Base-by-base conservation (phyloP, 2,797 vertebrate genomes). In the Antrozous pallidus region DNA sequence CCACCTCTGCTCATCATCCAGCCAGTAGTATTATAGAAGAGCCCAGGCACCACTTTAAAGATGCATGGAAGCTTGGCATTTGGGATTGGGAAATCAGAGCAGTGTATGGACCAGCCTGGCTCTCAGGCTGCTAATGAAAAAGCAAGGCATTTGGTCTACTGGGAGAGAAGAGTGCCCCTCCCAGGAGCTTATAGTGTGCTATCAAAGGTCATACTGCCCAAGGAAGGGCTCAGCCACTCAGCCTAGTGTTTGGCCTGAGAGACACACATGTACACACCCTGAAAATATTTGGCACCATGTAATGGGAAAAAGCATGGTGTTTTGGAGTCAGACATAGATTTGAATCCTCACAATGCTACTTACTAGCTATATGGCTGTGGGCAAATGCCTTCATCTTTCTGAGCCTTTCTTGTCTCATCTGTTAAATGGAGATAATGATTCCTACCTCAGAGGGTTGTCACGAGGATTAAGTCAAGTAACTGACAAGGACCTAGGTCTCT, bases 381-480 rank as follows among this genome's bases (percentile, higher is more conserved):
- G 22, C 11, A 45, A 84, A n/a, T 84, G 17, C 31, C 18, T 42
- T 63, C 40, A 75, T 18, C 38, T 42, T 42, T 42, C 42, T 49
- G 74, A 77, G 31, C 49, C 51, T 93, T 61, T 87, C 20, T 87
- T 92, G 78, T 90, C 58, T 88, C 40, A 40, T 78, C n/a, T 89
- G 18, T 86, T 78, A 89, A 91, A 75, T 17, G 58, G 56, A 70
- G 24, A 73, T 77, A 91, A 91, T 61, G 73, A 78, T 86, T 79
- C 26, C 26, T 65, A 74, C 67, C 18, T 95, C 47, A 45, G 16
- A 78, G 58, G 38, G 38, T 90, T 58, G 31, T 51, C 38, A 67
- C 9, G 42, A 17, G 11, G 70, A 89, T 85, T 88, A 84, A 79
- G 33, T 65, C 13, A 67, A 28, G 24, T 70, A 93, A 80, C 18